phyloP scores from a whole-genome alignment of 2,888 invertebrate genomes.

The Leucoptera coffeella region DNA sequence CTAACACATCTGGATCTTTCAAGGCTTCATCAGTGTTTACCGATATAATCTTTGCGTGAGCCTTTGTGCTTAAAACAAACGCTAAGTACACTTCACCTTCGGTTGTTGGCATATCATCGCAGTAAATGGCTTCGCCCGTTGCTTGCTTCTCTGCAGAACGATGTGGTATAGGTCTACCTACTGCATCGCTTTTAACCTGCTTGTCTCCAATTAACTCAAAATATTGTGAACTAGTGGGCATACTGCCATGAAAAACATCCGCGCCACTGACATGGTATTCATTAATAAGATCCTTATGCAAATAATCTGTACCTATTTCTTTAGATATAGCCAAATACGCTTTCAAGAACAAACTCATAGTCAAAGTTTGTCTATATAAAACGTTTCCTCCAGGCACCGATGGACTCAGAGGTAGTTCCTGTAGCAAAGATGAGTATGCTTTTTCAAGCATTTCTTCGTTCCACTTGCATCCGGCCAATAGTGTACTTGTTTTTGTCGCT shows the following conservation, averaged over 20 bases:
- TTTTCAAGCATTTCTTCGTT: conserved; percentile 47
- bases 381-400: conserved; percentile 70
- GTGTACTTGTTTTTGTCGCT: conserved; percentile 54
- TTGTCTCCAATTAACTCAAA: conserved; percentile 46
- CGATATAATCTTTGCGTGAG: conserved; percentile 73
- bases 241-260: conserved; percentile 48
- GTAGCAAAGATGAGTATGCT: conserved; percentile 47
- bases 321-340: conserved; percentile 47
- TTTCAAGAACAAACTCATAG: conserved; percentile 38
- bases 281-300: conserved; percentile 25
- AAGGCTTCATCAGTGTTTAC: conserved; percentile 73
- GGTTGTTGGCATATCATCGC: conserved; percentile 77
- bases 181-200: conserved; percentile 60
- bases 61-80: conserved; percentile 71
- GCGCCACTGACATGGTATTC: conserved; percentile 48
- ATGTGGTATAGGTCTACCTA: conserved; percentile 79
- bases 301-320: conserved; percentile 21
- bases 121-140: conserved; percentile 87
- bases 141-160: conserved; percentile 81
- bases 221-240: conserved; percentile 67
- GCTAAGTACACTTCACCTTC: conserved; percentile 76
- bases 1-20: conserved; percentile 70
- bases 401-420: conserved; percentile 64
- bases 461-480: conserved; percentile 50
- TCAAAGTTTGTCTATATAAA: conserved; percentile 59